Percentiles rank a stretch among this genome's conserved stretches.
Conservation (phyloP, 92 coral and sea anemone species). For the Galaxea fascicularis region DNA sequence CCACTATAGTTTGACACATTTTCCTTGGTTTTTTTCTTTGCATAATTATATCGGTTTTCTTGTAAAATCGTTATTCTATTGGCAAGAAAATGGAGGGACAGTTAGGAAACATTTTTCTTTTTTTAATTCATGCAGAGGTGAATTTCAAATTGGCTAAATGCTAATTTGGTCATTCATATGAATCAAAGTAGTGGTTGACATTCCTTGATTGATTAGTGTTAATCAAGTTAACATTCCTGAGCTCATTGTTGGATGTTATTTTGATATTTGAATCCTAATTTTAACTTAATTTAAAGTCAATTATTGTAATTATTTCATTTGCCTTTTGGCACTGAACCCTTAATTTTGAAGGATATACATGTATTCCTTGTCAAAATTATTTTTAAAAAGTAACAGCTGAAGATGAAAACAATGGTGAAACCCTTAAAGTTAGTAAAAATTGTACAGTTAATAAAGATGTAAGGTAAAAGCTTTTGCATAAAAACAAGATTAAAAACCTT, state of each 20-base stretch:
- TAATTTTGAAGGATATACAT: background rate
- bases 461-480: background rate
- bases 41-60: too few relatives aligned
- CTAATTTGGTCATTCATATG: too few relatives aligned
- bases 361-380: background rate
- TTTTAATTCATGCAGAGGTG: too few relatives aligned
- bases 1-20: too few relatives aligned
- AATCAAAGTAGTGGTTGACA: background rate
- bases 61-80: too few relatives aligned
- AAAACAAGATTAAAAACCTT: too few relatives aligned
- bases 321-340: background rate
- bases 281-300: background rate
- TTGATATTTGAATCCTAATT: background rate
- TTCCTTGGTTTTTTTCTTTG: too few relatives aligned
- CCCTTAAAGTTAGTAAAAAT: background rate
- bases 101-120: too few relatives aligned
- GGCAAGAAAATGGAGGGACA: too few relatives aligned
- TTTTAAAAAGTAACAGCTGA: background rate
- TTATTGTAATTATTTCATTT: too few relatives aligned
- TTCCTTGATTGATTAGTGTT: background rate
- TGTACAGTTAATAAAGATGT: background rate
- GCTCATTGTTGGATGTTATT: conserved; percentile 15
- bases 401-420: background rate
- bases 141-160: too few relatives aligned
- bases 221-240: background rate